These are phyloP conservation scores for Chaunax sp. DNA, from an alignment of 2,797 vertebrate species.

Conservation along the genomic window DNA sequence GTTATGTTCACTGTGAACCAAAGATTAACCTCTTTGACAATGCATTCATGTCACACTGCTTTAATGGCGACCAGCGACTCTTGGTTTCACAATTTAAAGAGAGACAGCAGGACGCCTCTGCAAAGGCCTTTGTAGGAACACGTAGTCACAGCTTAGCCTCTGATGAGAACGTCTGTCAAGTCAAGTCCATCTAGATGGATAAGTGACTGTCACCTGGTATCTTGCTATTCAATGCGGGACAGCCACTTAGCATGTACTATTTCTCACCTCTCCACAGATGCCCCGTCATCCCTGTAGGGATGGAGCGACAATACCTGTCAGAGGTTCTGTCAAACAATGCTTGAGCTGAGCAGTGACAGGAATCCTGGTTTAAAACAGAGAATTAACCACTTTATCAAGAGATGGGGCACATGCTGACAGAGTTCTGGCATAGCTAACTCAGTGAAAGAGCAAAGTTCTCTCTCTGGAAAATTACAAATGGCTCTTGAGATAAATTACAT, in stretches of 20 bases:
- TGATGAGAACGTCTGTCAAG: constrained; percentile 30
- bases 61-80: constrained; percentile 29
- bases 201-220: constrained; percentile 54
- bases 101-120: too few relatives aligned
- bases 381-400: constrained; percentile 20
- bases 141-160: constrained; percentile 45
- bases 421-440: not conserved
- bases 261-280: constrained; percentile 58
- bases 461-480: constrained; percentile 20
- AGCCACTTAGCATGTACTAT: constrained; percentile 62
- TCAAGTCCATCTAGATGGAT: constrained; percentile 43
- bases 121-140: not conserved
- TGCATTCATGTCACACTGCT: constrained; percentile 15
- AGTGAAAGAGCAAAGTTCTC: constrained; percentile 8
- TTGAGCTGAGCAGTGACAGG: constrained; percentile 45
- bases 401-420: not conserved
- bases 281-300: constrained; percentile 60
- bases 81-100: constrained; percentile 19
- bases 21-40: constrained; percentile 42
- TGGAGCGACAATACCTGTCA: constrained; percentile 61
- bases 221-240: constrained; percentile 29
- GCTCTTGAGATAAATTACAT: constrained; percentile 7
- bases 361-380: constrained; percentile 18
- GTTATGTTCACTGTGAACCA: constrained; percentile 35
- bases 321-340: constrained; percentile 46